These are phyloP conservation scores for Cyanocitta stelleri DNA, from an alignment of 2,113 vertebrate species.

Conservation along the genomic window DNA sequence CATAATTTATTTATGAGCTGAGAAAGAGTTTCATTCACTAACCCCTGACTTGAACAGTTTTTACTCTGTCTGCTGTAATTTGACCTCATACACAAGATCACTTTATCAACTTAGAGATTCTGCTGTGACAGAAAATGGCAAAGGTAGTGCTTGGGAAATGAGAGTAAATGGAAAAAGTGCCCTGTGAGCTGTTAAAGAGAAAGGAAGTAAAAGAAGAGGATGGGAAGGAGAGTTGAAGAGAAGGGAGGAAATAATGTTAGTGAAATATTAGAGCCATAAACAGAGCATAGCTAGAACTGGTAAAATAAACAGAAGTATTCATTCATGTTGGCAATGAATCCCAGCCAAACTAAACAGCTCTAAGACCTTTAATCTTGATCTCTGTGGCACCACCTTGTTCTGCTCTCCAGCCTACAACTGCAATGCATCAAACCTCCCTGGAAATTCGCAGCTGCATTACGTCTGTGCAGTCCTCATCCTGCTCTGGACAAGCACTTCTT, in stretches of 20 bases:
- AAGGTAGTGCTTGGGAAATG: background rate
- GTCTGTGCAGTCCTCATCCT: background rate
- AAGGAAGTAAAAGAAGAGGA: background rate
- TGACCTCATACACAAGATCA: background rate
- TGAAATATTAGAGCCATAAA: constrained; percentile 13
- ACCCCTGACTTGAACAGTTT: background rate
- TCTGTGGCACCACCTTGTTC: background rate
- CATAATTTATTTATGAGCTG: background rate
- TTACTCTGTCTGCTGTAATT: background rate
- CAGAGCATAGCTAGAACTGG: background rate
- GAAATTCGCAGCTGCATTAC: background rate
- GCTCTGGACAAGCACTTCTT: constrained; percentile 5
- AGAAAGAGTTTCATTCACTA: background rate
- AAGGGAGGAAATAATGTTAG: background rate
- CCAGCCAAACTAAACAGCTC: constrained; percentile 1
- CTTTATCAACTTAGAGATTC: background rate
- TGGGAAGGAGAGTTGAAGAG: background rate
- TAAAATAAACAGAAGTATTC: constrained; percentile 25
- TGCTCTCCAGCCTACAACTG: background rate
- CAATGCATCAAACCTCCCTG: constrained; percentile 18
- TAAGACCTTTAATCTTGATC: background rate
- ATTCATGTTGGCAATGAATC: background rate
- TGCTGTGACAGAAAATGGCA: background rate
- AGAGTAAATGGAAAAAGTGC: background rate
- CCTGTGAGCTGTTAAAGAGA: background rate